A percentile compares a stretch with the other conserved stretches of the same genome.
These are phyloP conservation scores for Hypomesus transpacificus DNA, from an alignment of 2,113 vertebrate genomes.

Conservation along the genomic window DNA sequence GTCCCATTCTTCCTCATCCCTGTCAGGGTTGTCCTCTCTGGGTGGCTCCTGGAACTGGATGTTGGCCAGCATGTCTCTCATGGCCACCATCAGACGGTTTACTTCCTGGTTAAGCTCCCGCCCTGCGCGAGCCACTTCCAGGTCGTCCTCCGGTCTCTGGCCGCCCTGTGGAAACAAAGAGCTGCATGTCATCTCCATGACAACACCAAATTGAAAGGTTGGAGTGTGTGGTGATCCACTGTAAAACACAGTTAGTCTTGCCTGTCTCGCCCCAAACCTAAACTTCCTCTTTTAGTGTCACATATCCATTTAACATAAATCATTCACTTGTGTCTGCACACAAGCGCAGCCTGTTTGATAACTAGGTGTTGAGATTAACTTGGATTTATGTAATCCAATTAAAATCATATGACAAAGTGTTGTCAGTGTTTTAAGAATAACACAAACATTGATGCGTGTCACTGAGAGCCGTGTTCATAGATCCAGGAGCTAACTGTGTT, in stretches of 20 bases:
- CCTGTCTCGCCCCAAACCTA: too few species aligned
- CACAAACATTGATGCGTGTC: background rate
- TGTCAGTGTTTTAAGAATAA: background rate
- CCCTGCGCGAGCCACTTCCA: constrained; percentile 81
- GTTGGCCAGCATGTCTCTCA: constrained; percentile 97
- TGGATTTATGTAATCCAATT: too few species aligned
- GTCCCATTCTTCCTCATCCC: constrained; percentile 85
- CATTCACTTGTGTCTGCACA: background rate
- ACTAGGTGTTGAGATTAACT: too few species aligned
- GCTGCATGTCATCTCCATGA: background rate
- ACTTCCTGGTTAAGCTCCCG: constrained; percentile 90
- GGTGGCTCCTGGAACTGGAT: constrained; percentile 90
- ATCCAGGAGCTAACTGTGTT: background rate
- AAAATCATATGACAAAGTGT: too few species aligned
- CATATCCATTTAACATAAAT: background rate
- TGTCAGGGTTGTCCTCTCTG: constrained; percentile 73
- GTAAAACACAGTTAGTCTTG: too few species aligned
- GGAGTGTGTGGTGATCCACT: background rate
- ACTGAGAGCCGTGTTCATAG: background rate
- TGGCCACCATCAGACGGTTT: constrained; percentile 92
- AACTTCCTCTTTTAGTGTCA: too few species aligned
- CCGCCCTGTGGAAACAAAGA: constrained; percentile 67
- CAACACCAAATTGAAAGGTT: background rate
- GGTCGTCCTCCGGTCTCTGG: constrained; percentile 71
- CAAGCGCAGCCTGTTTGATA: background rate